Evolutionary conservation across 30 jellyfish, hydroid and myxozoan genomes (phyloP), one percentile per base, ranked within the genome.

Genomic region (Phacellophora camtschatica): DNA sequence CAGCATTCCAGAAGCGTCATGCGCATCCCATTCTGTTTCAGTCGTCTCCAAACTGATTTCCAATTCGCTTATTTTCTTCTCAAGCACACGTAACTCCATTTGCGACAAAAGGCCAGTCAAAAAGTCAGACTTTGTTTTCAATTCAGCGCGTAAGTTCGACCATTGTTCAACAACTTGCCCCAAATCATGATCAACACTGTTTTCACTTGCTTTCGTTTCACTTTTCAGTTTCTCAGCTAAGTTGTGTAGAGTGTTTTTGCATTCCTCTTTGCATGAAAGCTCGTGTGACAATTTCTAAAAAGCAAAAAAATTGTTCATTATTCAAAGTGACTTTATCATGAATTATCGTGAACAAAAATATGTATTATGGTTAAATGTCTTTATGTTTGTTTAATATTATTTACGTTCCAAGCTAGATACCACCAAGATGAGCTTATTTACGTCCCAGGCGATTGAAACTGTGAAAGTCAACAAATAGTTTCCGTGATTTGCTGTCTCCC

Each of bases 11-110:
- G 45, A 41, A 37, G 29, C 25, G 7, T 31, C 24, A 32, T 18
- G 54, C 15, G 41, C 50, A n/a, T 49, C 70, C 39, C 78, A 66
- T 10, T 74, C 87, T 13, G 76, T n/a, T 39, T 87, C 85, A 18
- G 69, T 11, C 24, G 36, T 83, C 28, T 59, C 76, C n/a, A 66
- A 10, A 31, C 53, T 74, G n/a, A 5, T 71, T 29, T 87, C 96
- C 37, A 78, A 58, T 16, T 69, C 80, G 15, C 31, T 39, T 10
- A 71, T 2, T 35, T 43, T 54, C 64, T 25, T 41, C 19, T 77
- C 86, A 32, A 71, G 22, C n/a, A 36, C 88, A 9, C 54, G 74
- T 13, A 79, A 48, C 39, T 67, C 80, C 27, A 80, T 32, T 7
- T 80, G 72, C 1, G 29, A 24, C 67, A 33, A 10, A 19, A 80